phyloP scores from a whole-genome alignment of 64 coral and sea anemone species.

The Trachythela sp. region DNA sequence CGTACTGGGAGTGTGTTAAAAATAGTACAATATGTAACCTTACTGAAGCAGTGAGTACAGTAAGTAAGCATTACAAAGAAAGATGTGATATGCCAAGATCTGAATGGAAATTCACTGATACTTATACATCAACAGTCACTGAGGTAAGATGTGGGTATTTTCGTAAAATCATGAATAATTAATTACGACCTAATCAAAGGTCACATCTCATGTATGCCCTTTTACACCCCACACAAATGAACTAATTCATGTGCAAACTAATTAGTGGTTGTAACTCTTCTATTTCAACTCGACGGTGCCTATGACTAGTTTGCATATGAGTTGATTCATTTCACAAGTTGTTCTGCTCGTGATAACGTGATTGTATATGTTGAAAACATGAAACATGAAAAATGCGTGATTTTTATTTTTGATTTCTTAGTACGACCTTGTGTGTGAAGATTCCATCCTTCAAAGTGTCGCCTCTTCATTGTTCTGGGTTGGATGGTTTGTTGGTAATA shows the following conservation, averaged over 20 bases:
- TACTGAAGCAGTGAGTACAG: constrained; percentile 23
- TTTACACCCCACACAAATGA: neutral
- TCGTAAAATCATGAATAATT: neutral
- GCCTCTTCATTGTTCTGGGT: constrained; percentile 36
- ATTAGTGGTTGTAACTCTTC: too few species aligned
- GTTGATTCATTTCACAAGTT: too few species aligned
- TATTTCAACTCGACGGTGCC: too few species aligned
- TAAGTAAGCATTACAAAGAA: constrained; percentile 12
- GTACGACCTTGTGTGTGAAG: constrained; percentile 49
- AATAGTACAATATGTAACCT: constrained; percentile 57
- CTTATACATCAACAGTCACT: constrained; percentile 41
- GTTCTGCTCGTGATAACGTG: too few species aligned
- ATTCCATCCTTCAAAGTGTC: constrained; percentile 40
- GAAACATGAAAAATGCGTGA: too few species aligned
- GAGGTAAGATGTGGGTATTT: constrained; percentile 4
- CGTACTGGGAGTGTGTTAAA: constrained; percentile 40
- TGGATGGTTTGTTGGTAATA: constrained; percentile 43
- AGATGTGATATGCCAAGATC: constrained; percentile 34
- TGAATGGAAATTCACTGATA: constrained; percentile 29
- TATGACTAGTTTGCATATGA: too few species aligned
- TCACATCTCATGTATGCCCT: too few species aligned
- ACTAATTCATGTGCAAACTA: neutral
- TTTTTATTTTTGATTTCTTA: neutral
- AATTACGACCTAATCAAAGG: too few species aligned
- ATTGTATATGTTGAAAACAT: too few species aligned